These are phyloP conservation scores for Mamestra configurata DNA, from an alignment of 1,140 invertebrate species.

Conservation along the genomic window DNA sequence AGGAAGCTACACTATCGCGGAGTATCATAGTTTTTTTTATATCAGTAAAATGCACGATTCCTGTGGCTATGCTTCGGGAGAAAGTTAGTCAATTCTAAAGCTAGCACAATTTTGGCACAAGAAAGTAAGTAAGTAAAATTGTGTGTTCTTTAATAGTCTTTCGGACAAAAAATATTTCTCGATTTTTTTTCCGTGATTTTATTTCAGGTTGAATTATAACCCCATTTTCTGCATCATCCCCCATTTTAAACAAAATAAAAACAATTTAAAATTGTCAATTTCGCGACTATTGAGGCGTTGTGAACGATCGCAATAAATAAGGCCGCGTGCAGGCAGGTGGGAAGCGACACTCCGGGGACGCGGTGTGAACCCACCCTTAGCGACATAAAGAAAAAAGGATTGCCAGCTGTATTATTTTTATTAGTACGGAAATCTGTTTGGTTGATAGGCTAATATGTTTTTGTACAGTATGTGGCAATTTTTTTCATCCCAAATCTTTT, in stretches of 20 bases:
- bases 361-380: constrained; percentile 73
- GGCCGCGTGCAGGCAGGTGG: constrained; percentile 71
- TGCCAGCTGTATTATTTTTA: constrained; percentile 82
- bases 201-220: not conserved
- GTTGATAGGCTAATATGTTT: constrained; percentile 48
- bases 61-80: no score
- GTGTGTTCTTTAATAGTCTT: not conserved
- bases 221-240: constrained; percentile 24
- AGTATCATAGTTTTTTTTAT: no score
- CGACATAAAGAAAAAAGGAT: constrained; percentile 75
- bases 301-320: constrained; percentile 77
- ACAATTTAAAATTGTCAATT: constrained; percentile 61
- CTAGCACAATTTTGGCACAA: no score
- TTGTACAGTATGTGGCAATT: constrained; percentile 60
- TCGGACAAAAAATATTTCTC: not conserved
- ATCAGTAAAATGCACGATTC: no score
- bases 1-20: no score
- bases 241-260: constrained; percentile 47
- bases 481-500: no score
- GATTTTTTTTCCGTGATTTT: not conserved
- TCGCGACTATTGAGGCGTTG: constrained; percentile 59
- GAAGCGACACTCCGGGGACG: constrained; percentile 63
- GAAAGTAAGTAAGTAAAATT: no score
- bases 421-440: constrained; percentile 69
- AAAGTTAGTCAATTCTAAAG: no score